These are phyloP conservation scores for Chaetorhynchus papuensis DNA, from an alignment of 2,113 vertebrate genomes.

Conservation along the genomic window DNA sequence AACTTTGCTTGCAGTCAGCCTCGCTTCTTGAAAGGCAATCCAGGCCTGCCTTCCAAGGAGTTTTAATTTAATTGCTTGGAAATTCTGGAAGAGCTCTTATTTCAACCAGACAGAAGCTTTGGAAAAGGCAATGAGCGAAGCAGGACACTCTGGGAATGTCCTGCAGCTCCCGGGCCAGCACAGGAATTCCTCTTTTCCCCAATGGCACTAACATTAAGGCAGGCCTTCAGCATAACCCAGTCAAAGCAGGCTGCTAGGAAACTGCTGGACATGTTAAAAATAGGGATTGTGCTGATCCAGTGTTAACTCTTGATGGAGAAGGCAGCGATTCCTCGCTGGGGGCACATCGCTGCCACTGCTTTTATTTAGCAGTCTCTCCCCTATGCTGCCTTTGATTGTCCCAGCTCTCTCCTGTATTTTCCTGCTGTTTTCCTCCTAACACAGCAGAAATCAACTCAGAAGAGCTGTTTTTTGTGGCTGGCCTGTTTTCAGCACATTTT, in stretches of 20 bases:
- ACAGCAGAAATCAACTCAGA: neutral
- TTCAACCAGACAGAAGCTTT: neutral
- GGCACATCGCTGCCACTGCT: neutral
- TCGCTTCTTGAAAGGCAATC: neutral
- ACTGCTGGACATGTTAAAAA: neutral
- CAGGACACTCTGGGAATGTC: neutral
- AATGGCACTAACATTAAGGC: neutral
- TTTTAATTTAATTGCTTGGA: neutral
- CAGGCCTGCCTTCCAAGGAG: slow-evolving; percentile 20
- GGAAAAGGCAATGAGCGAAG: neutral
- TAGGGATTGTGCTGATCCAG: neutral
- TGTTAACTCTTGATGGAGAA: neutral
- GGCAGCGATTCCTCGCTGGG: neutral
- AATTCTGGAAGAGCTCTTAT: neutral
- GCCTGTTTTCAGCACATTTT: neutral
- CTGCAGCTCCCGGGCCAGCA: neutral
- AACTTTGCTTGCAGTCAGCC: neutral
- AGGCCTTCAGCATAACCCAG: neutral
- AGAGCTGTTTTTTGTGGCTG: neutral
- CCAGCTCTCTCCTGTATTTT: neutral
- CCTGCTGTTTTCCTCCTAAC: neutral
- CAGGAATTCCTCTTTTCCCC: slow-evolving; percentile 41
- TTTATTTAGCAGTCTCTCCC: neutral
- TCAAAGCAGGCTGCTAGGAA: slow-evolving; percentile 22
- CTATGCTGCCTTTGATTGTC: neutral